A percentile compares a stretch with the other conserved stretches of the same genome.
phyloP scores from a whole-genome alignment of 1,140 invertebrate genomes.

The Pygmarrhopalites habei region DNA sequence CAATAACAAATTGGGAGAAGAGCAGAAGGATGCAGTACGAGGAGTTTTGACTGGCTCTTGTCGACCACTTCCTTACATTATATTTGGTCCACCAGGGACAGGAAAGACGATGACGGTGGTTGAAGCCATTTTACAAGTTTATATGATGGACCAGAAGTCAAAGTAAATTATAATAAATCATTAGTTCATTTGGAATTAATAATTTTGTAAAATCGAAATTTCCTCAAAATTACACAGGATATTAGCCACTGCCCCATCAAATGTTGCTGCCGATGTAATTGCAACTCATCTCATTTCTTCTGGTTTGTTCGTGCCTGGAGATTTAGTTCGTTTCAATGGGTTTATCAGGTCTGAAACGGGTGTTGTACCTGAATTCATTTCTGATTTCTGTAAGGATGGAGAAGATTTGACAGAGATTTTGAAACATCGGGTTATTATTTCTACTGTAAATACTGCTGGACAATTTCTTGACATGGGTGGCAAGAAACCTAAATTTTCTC shows the following conservation, averaged over 20 bases:
- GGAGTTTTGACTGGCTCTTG: conserved; percentile 65
- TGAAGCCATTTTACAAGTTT: conserved; percentile 59
- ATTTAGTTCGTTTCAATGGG: conserved; percentile 60
- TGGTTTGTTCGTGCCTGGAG: conserved; percentile 51
- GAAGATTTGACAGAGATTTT: conserved; percentile 50
- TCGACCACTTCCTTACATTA: conserved; percentile 66
- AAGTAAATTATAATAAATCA: no score
- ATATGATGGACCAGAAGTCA: conserved; percentile 54
- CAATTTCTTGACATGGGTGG: conserved; percentile 48
- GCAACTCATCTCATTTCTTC: conserved; percentile 57
- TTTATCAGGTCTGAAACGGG: neutral
- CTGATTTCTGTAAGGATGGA: conserved; percentile 57
- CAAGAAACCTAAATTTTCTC: conserved; percentile 56
- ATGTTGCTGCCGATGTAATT: conserved; percentile 76
- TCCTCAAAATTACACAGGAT: no score
- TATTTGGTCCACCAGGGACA: conserved; percentile 71
- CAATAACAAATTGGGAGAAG: conserved; percentile 64
- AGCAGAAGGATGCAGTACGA: conserved; percentile 66
- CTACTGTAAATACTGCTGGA: conserved; percentile 67
- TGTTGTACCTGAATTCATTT: conserved; percentile 44
- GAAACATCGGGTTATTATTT: conserved; percentile 67
- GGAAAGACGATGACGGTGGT: conserved; percentile 58
- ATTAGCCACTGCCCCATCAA: conserved; percentile 76
- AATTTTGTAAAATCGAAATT: no score
- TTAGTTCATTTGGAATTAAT: no score